Percentiles rank a stretch among this genome's conserved stretches.
These are phyloP conservation scores for Liolophura sinensis DNA, from an alignment of 1,140 invertebrate genomes.

Conservation along the genomic window DNA sequence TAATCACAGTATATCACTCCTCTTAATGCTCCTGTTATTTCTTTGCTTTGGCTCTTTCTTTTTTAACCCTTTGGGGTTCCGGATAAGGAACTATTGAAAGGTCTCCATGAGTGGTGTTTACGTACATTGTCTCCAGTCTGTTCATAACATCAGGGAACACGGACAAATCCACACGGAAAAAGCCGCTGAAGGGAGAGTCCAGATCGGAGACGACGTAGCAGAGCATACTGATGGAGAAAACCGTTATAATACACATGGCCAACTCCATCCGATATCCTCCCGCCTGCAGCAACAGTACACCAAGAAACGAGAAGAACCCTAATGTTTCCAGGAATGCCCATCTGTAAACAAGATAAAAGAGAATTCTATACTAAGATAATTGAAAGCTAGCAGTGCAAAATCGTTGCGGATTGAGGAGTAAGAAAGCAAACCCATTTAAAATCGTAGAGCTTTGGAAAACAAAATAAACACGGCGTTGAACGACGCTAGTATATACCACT, in stretches of 20 bases:
- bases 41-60: too few species aligned
- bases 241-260: conserved; percentile 45
- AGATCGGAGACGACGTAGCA: conserved; percentile 47
- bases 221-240: conserved; percentile 47
- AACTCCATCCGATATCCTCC: conserved; percentile 39
- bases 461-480: too few species aligned
- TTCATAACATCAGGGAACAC: conserved; percentile 30
- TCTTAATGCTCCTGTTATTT: too few species aligned
- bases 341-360: conserved; percentile 22
- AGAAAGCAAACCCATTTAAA: too few species aligned
- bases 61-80: too few species aligned
- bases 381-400: too few species aligned
- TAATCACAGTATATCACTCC: too few species aligned
- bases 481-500: too few species aligned
- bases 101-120: conserved; percentile 18
- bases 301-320: conserved; percentile 44
- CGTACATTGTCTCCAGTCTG: conserved; percentile 29
- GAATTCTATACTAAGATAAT: too few species aligned
- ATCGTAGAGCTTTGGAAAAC: too few species aligned
- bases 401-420: too few species aligned
- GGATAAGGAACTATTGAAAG: not conserved
- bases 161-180: conserved; percentile 38
- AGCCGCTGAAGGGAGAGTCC: conserved; percentile 46
- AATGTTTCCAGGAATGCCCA: conserved; percentile 43
- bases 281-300: conserved; percentile 34